Evolutionary conservation across 2,888 invertebrate species (phyloP).

Genomic region (Sinohyriopsis cumingii): DNA sequence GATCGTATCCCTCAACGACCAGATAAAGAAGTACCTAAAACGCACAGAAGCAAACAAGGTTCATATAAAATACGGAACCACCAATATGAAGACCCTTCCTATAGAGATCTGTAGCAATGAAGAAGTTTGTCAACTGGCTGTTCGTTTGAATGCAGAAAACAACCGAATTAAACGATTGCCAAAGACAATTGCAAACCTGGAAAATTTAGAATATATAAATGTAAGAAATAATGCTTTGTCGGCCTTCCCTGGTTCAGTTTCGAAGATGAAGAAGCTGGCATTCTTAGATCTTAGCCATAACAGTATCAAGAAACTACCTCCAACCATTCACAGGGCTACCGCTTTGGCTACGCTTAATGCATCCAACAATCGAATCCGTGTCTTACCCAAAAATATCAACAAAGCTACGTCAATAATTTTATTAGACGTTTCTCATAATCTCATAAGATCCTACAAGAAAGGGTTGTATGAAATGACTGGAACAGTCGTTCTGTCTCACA

Average conservation of each 20-base stretch:
- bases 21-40: slow-evolving; percentile 61
- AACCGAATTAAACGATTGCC: slow-evolving; percentile 68
- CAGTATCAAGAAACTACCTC: slow-evolving; percentile 63
- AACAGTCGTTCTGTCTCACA: slow-evolving; percentile 61
- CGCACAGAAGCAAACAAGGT: slow-evolving; percentile 53
- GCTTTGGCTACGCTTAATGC: slow-evolving; percentile 54
- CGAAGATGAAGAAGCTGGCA: slow-evolving; percentile 57
- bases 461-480: slow-evolving; percentile 67
- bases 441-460: slow-evolving; percentile 65
- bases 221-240: slow-evolving; percentile 61
- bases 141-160: slow-evolving; percentile 64
- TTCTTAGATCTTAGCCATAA: slow-evolving; percentile 64
- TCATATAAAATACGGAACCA: slow-evolving; percentile 57
- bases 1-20: slow-evolving; percentile 65
- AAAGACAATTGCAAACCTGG: slow-evolving; percentile 55
- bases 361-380: slow-evolving; percentile 62
- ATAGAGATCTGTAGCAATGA: slow-evolving; percentile 69
- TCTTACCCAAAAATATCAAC: slow-evolving; percentile 67
- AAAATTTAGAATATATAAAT: slow-evolving; percentile 59
- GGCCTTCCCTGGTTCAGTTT: slow-evolving; percentile 59
- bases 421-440: slow-evolving; percentile 66
- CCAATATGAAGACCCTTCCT: slow-evolving; percentile 64
- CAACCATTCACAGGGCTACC: slow-evolving; percentile 66
- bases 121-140: slow-evolving; percentile 60
- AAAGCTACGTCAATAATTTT: slow-evolving; percentile 58